These are phyloP conservation scores for Erpetoichthys calabaricus DNA, from an alignment of 2,797 vertebrate species.

Conservation along the genomic window DNA sequence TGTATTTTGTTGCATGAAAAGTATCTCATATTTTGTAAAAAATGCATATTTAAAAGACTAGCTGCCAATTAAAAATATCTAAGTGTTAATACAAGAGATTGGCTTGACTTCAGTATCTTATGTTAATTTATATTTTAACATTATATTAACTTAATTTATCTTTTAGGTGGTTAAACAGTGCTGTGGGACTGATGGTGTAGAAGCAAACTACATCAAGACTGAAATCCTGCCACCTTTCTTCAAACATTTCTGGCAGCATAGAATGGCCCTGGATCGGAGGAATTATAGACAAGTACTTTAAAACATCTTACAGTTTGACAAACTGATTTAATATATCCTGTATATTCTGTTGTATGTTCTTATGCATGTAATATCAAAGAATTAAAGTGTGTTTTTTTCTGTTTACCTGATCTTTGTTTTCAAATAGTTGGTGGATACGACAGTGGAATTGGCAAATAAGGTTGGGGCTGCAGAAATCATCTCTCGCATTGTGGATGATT, in stretches of 20 bases:
- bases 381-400: neutral
- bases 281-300: conserved; percentile 88
- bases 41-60: neutral
- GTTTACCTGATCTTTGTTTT: too few relatives aligned
- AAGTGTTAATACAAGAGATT: too few relatives aligned
- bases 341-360: conserved; percentile 3
- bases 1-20: conserved; percentile 9
- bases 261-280: conserved; percentile 94
- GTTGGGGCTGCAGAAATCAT: conserved; percentile 97
- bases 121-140: neutral
- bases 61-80: too few relatives aligned
- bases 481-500: conserved; percentile 91
- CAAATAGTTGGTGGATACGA: conserved; percentile 88
- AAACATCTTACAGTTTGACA: neutral
- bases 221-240: conserved; percentile 98
- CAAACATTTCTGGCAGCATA: conserved; percentile 98
- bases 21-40: conserved; percentile 1
- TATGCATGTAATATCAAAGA: conserved; percentile 11
- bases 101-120: too few relatives aligned
- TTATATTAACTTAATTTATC: neutral
- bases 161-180: conserved; percentile 93
- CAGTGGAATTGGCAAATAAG: conserved; percentile 96
- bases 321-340: too few relatives aligned
- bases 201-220: conserved; percentile 97
- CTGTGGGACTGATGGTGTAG: conserved; percentile 94